These are phyloP conservation scores for Montipora cactus DNA, from an alignment of 64 coral and sea anemone genomes.

Conservation along the genomic window DNA sequence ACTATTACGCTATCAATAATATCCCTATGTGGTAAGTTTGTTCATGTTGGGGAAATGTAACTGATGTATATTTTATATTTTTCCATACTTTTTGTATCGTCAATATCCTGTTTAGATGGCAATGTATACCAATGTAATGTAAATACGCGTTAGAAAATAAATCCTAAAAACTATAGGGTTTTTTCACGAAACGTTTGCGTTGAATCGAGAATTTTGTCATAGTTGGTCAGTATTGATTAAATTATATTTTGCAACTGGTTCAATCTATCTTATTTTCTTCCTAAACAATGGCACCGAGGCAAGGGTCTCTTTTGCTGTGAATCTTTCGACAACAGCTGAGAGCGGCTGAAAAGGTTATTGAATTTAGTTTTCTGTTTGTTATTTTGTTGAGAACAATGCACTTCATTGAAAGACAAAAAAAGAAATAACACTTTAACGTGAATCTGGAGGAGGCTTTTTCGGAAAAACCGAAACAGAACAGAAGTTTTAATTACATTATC, in stretches of 20 bases:
- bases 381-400: background rate
- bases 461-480: background rate
- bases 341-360: background rate
- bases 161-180: background rate
- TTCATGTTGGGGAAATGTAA: constrained; percentile 6
- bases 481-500: too few species aligned
- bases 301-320: background rate
- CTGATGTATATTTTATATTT: background rate
- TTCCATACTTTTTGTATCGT: background rate
- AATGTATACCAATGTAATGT: background rate
- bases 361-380: too few species aligned
- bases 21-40: constrained; percentile 40
- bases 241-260: background rate
- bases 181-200: background rate
- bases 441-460: background rate
- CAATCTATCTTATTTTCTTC: background rate
- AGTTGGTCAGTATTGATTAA: background rate
- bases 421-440: too few species aligned
- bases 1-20: background rate
- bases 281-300: background rate
- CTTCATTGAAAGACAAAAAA: background rate
- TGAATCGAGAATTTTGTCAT: background rate
- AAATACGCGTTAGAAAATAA: background rate
- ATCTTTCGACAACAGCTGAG: background rate
- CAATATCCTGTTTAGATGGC: constrained; percentile 6